Conservation (phyloP, 2,888 invertebrate genomes). For the Lysandra bellargus region DNA sequence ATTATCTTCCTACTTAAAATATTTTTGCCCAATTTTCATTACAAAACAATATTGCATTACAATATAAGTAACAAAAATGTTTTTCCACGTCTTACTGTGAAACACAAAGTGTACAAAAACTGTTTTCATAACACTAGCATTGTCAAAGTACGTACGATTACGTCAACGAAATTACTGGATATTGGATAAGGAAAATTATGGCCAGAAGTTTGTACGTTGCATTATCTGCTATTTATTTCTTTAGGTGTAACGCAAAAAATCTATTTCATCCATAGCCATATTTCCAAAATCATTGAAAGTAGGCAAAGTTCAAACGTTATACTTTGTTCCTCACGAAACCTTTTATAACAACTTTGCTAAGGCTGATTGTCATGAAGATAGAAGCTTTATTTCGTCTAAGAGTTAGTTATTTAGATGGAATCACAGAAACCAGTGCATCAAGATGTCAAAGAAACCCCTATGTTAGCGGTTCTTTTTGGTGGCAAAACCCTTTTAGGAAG, state of each 20-base stretch:
- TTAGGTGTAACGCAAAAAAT: neutral
- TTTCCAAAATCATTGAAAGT: too few species aligned
- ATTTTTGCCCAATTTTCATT: neutral
- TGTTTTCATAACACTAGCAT: conserved; percentile 23
- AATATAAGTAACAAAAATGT: neutral
- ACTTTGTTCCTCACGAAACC: too few species aligned
- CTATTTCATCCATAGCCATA: too few species aligned
- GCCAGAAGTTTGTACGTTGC: neutral
- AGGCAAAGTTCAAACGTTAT: too few species aligned
- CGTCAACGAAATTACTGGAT: conserved; percentile 11
- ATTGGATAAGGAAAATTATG: conserved; percentile 19
- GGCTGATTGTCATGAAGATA: too few species aligned
- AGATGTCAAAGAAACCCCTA: too few species aligned
- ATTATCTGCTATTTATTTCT: neutral
- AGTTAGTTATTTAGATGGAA: too few species aligned
- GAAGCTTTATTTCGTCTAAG: too few species aligned
- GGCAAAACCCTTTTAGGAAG: too few species aligned
- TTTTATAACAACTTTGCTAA: too few species aligned
- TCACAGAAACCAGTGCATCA: too few species aligned
- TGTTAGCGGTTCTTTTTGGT: too few species aligned
- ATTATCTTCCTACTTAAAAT: neutral
- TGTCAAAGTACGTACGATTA: conserved; percentile 27
- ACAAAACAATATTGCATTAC: neutral
- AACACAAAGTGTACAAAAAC: conserved; percentile 25
- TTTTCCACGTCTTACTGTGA: conserved; percentile 15